Evolutionary conservation across 2,797 vertebrate species (phyloP), one percentile per base, ranked within the genome.

Genomic region (Oreochromis grahami): DNA sequence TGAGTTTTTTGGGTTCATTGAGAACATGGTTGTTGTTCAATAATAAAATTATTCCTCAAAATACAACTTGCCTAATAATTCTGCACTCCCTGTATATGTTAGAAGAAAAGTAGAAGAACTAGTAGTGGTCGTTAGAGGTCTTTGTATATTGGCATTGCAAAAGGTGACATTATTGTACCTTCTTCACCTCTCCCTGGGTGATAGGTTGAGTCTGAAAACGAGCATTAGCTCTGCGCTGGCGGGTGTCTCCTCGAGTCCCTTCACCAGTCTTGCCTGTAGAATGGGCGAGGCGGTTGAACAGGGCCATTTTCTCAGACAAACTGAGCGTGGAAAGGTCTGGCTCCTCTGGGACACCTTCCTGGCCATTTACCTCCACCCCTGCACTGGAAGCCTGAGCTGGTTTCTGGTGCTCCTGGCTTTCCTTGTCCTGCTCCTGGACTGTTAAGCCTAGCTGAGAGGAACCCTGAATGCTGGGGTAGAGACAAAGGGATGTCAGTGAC

Each of bases 191-290:
- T 83, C 96, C 98, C 68, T 97, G 97, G 0, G 99, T 99, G 89
- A 99, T 98, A 2, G 99, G 99, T 87, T 99, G 99, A 1, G 98
- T 99, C 85, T 99, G 98, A 81, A 98, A 99, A 26, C 99, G 98
- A 56, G 98, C 81, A 7, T 97, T 98, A 92, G 96, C 96, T 38
- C 98, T 96, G 63, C 98, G 97, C 85, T 97, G 98, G 8, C 97
- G 96, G 29, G 95, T 83, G 77, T 98, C 98, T 50, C 96, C 95
- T 85, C 81, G 94, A 92, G 74, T 3, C 3, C 41, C 92, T 29
- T 95, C 95, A 0, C 82, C 15, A 5, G 80, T 92, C 91, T 93
- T 93, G 50, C 81, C 85, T 1, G 84, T 93, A 60, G 79, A 87
- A 91, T 98, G 96, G 29, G 98, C 96, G 51, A 99, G 93, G 86